Conservation (phyloP, 2,888 invertebrate genomes). For the Xiphydria camelus region DNA sequence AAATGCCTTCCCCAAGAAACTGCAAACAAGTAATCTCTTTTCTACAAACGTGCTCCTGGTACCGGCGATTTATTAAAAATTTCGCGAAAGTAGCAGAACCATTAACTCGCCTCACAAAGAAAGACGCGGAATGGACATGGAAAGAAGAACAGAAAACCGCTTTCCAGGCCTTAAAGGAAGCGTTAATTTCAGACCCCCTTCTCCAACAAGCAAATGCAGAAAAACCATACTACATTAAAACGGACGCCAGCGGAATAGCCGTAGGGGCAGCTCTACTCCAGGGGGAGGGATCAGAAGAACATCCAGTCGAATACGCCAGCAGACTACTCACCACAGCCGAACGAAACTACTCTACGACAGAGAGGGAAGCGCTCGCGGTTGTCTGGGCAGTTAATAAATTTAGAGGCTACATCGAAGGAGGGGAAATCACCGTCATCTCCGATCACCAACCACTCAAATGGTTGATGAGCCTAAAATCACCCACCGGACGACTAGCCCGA, state of each 20-base stretch:
- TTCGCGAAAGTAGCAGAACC: constrained; percentile 21
- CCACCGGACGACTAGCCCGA: no score
- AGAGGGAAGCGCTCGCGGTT: no score
- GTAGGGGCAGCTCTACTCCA: constrained; percentile 17
- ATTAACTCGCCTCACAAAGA: constrained; percentile 10
- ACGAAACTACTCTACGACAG: no score
- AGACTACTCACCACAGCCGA: constrained; percentile 42
- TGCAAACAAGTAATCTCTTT: no score
- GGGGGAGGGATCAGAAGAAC: constrained; percentile 28
- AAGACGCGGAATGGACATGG: background rate
- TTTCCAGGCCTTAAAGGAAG: constrained; percentile 1
- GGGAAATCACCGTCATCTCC: no score
- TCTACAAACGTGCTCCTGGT: constrained; percentile 25
- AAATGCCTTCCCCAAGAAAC: no score
- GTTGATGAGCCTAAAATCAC: constrained; percentile 51
- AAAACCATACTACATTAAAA: constrained; percentile 28
- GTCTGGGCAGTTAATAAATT: no score
- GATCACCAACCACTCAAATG: constrained; percentile 58
- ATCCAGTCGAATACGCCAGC: constrained; percentile 40
- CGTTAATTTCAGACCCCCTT: no score
- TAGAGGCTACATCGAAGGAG: no score
- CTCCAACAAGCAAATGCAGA: no score
- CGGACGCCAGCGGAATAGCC: constrained; percentile 34
- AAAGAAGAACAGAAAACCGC: background rate
- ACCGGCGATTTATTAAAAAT: constrained; percentile 22